Base-by-base conservation (phyloP, 2,888 invertebrate genomes). In the Meghimatium bilineatum region DNA sequence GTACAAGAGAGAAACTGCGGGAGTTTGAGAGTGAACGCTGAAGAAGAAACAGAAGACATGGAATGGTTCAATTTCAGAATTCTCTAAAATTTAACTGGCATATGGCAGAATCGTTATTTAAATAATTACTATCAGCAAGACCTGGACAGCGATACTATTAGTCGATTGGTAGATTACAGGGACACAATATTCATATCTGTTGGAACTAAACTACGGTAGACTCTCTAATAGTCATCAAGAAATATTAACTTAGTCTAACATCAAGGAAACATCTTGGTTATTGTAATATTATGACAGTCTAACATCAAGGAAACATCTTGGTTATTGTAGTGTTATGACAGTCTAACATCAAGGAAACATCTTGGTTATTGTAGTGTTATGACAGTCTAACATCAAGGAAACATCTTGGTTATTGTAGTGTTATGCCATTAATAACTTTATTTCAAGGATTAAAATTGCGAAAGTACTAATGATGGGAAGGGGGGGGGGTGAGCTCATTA, bases 141-240 rank as follows among this genome's bases (percentile, higher is more conserved):
- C 20, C 29, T n/a, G 29, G 32, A 36, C 36, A 8, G 29, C 36
- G 3, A 12, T 5, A 49, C 72, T 49, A 49, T 72, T 72, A 72
- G 44, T 49, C n/a, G n/a, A 49, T 49, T 72, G 44, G 72, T 29
- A 38, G 17, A n/a, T n/a, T 72, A 17, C 26, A 14, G 26, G 29
- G 29, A 44, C 44, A 72, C 8, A 72, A 72, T 49, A 72, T 72
- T 72, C 72, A 72, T n/a, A 23, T 49, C 44, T 49, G 14, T 44
- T n/a, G 29, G 72, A 29, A 26, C n/a, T n/a, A 72, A 49, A 49
- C 49, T 72, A 72, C 72, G 14, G 72, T 72, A 72, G 44, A 72
- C 72, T 49, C 17, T 72, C 72, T 72, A 1, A 14, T 72, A 72
- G 34, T 72, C 72, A 49, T 49, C 49, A 23, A 44, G 8, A 29